Base-by-base conservation (phyloP, 1,140 invertebrate genomes). In the Cyrtorhinus lividipennis region DNA sequence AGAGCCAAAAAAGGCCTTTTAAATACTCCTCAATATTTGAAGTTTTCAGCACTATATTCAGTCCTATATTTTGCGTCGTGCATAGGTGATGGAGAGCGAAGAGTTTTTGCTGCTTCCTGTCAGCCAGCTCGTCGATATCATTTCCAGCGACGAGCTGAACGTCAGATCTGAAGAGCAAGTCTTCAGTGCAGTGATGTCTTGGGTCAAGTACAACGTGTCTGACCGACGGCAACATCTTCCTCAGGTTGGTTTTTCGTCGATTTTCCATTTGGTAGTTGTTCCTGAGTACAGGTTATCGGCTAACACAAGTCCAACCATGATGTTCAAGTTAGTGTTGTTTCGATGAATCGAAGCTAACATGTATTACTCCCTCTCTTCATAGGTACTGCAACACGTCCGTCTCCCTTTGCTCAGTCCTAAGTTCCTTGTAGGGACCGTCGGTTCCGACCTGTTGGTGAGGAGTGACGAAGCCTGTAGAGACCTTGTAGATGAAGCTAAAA, bases 401-500 rank as follows among this genome's bases (percentile, higher is more conserved):
- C 77, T 98, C 57, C 95, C 95, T 0, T 76, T 98, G 15, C 80
- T 98, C 62, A 94, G 87, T 72, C 94, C 95, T 1, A 98, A 98
- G 78, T 98, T 97, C 78, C 79, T 99, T 23, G 95, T 98, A 26
- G 94, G 94, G 18, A 97, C 93, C 3, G 95, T 99, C 8, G 92
- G 95, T 5, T 91, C 92, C 18, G 95, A 98, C 79, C 77, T 96
- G 23, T 78, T 98, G 18, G 91, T 99, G 56, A 85, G 95, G 68
- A 92, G 90, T 57, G 95, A 98, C 75, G 94, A 98, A 72, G 86
- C 88, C 0, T 98, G 95, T 74, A 80, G 96, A 63, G 95, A 99
- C 76, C 78, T 98, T 45, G 90, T 98, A 20, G 95, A 98, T 72
- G 95, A 98, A 77, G 96, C 96, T 56, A 98, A 98, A 76, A 98